phyloP scores from a whole-genome alignment of 2,888 invertebrate species.

The Miltochrista miniata region DNA sequence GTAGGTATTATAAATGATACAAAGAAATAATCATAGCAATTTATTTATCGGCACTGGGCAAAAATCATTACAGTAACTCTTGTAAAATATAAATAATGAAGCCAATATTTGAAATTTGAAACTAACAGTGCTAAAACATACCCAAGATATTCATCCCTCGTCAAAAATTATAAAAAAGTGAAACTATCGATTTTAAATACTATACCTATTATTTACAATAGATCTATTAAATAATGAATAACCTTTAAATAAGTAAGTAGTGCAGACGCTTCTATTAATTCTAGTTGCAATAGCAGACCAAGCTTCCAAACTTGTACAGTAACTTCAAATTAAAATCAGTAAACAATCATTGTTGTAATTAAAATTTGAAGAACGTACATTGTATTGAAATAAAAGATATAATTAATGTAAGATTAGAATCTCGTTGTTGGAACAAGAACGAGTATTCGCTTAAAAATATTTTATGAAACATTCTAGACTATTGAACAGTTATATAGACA shows the following conservation, averaged over 20 bases:
- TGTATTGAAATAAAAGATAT: too few species aligned
- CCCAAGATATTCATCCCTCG: slow-evolving; percentile 46
- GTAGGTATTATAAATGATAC: slow-evolving; percentile 16
- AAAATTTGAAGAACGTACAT: background rate
- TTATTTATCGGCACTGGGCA: slow-evolving; percentile 70
- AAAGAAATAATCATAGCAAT: slow-evolving; percentile 50
- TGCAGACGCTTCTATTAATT: slow-evolving; percentile 63
- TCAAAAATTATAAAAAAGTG: slow-evolving; percentile 59
- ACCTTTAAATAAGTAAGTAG: slow-evolving; percentile 63
- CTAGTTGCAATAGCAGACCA: slow-evolving; percentile 53
- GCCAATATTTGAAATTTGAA: slow-evolving; percentile 38
- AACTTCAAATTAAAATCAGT: slow-evolving; percentile 21
- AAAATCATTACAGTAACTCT: slow-evolving; percentile 41
- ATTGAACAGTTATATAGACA: slow-evolving; percentile 71
- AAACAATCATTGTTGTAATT: slow-evolving; percentile 18
- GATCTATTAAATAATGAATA: slow-evolving; percentile 63
- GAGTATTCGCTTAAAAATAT: slow-evolving; percentile 20
- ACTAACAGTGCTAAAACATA: slow-evolving; percentile 34
- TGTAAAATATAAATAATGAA: slow-evolving; percentile 52
- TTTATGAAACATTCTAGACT: slow-evolving; percentile 28
- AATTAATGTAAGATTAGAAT: too few species aligned
- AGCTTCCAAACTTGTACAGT: slow-evolving; percentile 42
- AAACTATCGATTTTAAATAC: slow-evolving; percentile 79
- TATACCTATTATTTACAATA: slow-evolving; percentile 78
- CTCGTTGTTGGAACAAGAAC: background rate